A percentile compares a stretch with the other conserved stretches of the same genome.
These are phyloP conservation scores for Atta texana DNA, from an alignment of 1,140 invertebrate genomes.

Conservation along the genomic window DNA sequence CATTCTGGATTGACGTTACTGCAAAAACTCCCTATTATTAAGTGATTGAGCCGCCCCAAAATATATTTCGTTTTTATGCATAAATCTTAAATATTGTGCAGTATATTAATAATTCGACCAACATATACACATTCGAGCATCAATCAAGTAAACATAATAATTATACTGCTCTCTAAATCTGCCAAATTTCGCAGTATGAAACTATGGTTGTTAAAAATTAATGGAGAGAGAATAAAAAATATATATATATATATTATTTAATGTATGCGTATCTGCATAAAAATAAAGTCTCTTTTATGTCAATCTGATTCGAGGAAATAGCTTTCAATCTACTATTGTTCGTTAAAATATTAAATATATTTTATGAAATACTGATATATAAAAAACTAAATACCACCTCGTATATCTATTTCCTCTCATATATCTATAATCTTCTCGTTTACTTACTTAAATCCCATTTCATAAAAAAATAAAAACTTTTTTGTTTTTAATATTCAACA, in stretches of 20 bases:
- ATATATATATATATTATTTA: slow-evolving; percentile 38
- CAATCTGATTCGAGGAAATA: slow-evolving; percentile 61
- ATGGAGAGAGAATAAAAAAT: slow-evolving; percentile 33
- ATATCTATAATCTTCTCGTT: slow-evolving; percentile 64
- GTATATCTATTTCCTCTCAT: slow-evolving; percentile 58
- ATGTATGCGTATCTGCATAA: slow-evolving; percentile 53
- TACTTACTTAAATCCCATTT: slow-evolving; percentile 65
- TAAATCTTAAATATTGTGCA: background rate
- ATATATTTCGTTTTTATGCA: slow-evolving; percentile 36
- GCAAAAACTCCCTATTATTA: background rate
- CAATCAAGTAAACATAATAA: slow-evolving; percentile 37
- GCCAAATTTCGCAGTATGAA: background rate
- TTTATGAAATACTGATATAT: slow-evolving; percentile 68
- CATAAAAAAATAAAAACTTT: slow-evolving; percentile 76
- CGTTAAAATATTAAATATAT: slow-evolving; percentile 67
- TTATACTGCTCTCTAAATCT: slow-evolving; percentile 5
- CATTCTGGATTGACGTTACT: no score
- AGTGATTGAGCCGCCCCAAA: slow-evolving; percentile 14
- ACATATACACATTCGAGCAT: slow-evolving; percentile 15
- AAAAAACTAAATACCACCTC: slow-evolving; percentile 74
- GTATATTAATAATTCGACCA: slow-evolving; percentile 25
- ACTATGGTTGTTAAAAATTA: slow-evolving; percentile 24
- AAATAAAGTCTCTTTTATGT: slow-evolving; percentile 62
- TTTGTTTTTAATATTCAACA: slow-evolving; percentile 66
- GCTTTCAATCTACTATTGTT: slow-evolving; percentile 54